phyloP scores from a whole-genome alignment of 2,888 invertebrate genomes.

The Anaspis maculata region DNA sequence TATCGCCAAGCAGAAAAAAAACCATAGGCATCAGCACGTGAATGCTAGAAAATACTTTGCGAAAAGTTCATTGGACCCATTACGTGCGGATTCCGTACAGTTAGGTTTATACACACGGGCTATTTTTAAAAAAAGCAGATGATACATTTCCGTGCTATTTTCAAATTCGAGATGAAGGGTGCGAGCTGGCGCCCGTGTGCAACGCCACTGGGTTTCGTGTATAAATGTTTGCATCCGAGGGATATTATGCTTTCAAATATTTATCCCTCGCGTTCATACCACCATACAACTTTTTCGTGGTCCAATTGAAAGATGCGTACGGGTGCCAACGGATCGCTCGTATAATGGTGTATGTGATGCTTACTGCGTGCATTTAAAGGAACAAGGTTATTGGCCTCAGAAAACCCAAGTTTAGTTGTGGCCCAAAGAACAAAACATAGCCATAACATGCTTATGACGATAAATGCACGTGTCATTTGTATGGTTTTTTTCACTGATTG shows the following conservation, averaged over 20 bases:
- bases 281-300: not conserved
- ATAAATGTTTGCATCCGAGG: too few species aligned
- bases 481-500: too few species aligned
- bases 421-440: too few species aligned
- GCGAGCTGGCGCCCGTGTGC: too few species aligned
- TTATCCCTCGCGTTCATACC: slow-evolving; percentile 4
- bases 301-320: not conserved
- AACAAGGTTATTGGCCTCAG: slow-evolving; percentile 13
- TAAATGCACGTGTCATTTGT: too few species aligned
- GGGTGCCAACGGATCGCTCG: not conserved
- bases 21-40: too few species aligned
- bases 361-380: not conserved
- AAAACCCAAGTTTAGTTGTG: slow-evolving; percentile 7
- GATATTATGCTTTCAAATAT: slow-evolving; percentile 9
- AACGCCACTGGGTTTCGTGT: too few species aligned
- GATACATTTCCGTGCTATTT: slow-evolving; percentile 3
- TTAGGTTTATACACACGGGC: not conserved
- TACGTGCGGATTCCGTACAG: not conserved
- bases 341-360: not conserved
- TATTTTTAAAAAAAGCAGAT: slow-evolving; percentile 5
- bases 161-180: too few species aligned
- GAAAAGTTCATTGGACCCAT: slow-evolving; percentile 17
- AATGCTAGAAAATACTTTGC: slow-evolving; percentile 13
- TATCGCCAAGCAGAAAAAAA: too few species aligned
- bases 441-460: too few species aligned